Percentiles rank a stretch among this genome's conserved stretches.
These are phyloP conservation scores for Clarias magur DNA, from an alignment of 2,113 vertebrate species.

Conservation along the genomic window DNA sequence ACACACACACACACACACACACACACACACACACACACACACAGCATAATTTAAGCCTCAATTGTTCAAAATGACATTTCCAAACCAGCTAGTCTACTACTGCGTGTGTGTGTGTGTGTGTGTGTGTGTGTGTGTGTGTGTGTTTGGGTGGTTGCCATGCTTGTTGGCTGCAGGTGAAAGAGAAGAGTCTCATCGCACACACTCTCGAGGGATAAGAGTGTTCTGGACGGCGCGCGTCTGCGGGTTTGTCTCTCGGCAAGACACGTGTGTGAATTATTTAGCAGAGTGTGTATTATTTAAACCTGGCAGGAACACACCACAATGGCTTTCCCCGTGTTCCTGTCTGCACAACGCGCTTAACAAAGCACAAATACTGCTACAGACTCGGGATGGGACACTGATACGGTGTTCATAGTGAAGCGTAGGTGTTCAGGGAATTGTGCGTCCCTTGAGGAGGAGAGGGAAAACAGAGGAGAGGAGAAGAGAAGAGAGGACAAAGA, in stretches of 20 bases:
- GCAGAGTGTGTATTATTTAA: slow-evolving; percentile 16
- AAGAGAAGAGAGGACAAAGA: neutral
- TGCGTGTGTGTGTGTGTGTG: slow-evolving; percentile 4
- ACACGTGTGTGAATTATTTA: slow-evolving; percentile 41
- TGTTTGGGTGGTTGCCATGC: slow-evolving; percentile 19
- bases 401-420: neutral
- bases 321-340: neutral
- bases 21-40: slow-evolving; percentile 4
- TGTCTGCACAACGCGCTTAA: neutral
- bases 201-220: slow-evolving; percentile 21
- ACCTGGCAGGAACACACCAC: neutral
- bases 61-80: neutral
- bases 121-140: slow-evolving; percentile 28
- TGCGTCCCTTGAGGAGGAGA: neutral
- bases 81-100: neutral
- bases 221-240: neutral
- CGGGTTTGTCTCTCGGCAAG: slow-evolving; percentile 1
- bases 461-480: neutral
- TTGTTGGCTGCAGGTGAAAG: slow-evolving; percentile 47
- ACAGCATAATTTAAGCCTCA: neutral
- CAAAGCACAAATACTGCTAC: neutral
- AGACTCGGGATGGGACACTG: neutral
- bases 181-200: slow-evolving; percentile 53
- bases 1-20: neutral
- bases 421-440: neutral